Base-by-base conservation (phyloP, 2,113 vertebrate genomes). In the Coptodon rendalli region DNA sequence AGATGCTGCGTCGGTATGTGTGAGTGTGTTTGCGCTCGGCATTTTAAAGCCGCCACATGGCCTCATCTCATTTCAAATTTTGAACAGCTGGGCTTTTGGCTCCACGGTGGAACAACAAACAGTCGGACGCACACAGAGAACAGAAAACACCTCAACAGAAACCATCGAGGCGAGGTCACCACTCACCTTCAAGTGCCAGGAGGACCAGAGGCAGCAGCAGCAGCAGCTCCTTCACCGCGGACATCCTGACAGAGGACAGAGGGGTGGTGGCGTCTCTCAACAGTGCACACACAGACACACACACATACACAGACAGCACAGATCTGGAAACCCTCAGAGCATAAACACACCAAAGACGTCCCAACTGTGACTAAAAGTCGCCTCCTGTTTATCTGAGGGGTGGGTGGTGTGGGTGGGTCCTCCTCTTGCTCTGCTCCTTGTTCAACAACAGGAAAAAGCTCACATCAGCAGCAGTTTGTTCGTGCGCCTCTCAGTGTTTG, bases 151-250 rank as follows among this genome's bases (percentile, higher is more conserved):
- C 57, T 82, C 79, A 78, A 13, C 52, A 50, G 66, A 45, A 78
- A 78, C 0, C 45, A 19, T 31, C 9, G 9, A 78, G 34, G 34
- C 6, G 11, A n/a, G 6, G 16, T 78, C 71, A 31, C 16, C 80
- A 95, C 96, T 96, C 92, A 96, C 96, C 95, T 87, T 94, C 91
- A 81, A 95, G 91, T 1, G 53, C 27, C 86, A 94, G 82, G 31
- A 95, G 86, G 79, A 86, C 87, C 79, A 94, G 66, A 31, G 87
- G 87, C 68, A 93, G 87, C 81, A 73, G 66, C 80, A 93, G 91
- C 80, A 93, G 91, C 81, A 92, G 91, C 56, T 94, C 82, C 40
- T 7, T 86, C 40, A 68, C 82, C 56, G 86, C 79, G 53, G 91
- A 84, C 95, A 96, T 96, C 93, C 93, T 95, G 84, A 82, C 73